Conservation (phyloP, 2,113 vertebrate genomes). For the Amphiprion percula region DNA sequence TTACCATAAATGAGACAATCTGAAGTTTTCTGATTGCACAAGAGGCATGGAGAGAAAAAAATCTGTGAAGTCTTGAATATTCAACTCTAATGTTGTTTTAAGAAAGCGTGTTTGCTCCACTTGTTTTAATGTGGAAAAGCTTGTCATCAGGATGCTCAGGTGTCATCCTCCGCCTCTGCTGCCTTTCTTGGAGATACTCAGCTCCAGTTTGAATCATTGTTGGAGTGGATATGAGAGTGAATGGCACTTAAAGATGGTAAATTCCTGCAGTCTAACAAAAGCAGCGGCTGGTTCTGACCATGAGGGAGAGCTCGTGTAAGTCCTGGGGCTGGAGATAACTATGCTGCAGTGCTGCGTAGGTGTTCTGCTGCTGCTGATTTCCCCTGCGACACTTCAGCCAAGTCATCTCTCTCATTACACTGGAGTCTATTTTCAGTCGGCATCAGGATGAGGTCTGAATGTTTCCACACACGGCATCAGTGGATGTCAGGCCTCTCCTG, state of each 20-base stretch:
- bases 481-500: conserved; percentile 14
- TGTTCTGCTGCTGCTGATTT: conserved; percentile 64
- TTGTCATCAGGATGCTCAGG: no score
- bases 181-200: not conserved
- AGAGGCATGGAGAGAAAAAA: not conserved
- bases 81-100: no score
- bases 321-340: conserved; percentile 50
- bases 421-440: conserved; percentile 52
- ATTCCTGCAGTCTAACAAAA: conserved; percentile 45
- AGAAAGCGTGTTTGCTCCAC: no score
- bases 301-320: conserved; percentile 41
- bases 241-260: conserved; percentile 8
- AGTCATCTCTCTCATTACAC: conserved; percentile 64
- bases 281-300: not conserved
- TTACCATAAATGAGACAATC: not conserved
- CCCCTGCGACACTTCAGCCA: conserved; percentile 64
- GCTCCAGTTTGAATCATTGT: not conserved
- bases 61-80: no score
- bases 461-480: conserved; percentile 34
- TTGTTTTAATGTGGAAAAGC: not conserved
- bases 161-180: not conserved
- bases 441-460: conserved; percentile 31
- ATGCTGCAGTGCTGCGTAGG: conserved; percentile 59
- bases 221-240: conserved; percentile 5
- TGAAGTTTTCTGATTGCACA: not conserved